These are phyloP conservation scores for Mesocentrotus franciscanus DNA, from an alignment of 53 echinoderm and acorn worm genomes.

Conservation along the genomic window DNA sequence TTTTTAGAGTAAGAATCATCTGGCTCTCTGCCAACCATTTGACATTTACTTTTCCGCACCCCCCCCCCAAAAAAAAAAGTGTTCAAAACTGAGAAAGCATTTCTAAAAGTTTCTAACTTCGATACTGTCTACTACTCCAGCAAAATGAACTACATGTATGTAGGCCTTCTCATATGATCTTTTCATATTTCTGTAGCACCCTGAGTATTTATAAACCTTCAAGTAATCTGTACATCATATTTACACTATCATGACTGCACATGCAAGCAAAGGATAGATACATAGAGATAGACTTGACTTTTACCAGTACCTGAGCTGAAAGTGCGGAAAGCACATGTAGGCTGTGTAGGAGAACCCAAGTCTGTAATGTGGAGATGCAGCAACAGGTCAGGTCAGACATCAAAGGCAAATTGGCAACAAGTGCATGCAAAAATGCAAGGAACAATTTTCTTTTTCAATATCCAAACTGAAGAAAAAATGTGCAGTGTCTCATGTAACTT, in stretches of 20 bases:
- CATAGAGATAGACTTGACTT: neutral
- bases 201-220: neutral
- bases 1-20: no score
- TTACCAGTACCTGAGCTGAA: constrained; percentile 63
- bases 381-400: constrained; percentile 1
- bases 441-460: neutral
- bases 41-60: no score
- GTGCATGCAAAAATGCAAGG: neutral
- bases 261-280: constrained; percentile 22
- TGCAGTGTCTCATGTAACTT: neutral
- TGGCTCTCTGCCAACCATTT: no score
- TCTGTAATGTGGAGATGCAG: constrained; percentile 47
- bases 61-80: no score
- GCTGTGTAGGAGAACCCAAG: constrained; percentile 61
- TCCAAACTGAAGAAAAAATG: neutral
- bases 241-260: constrained; percentile 14
- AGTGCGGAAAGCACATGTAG: constrained; percentile 31
- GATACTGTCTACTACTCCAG: no score
- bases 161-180: no score
- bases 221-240: neutral
- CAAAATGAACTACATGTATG: no score
- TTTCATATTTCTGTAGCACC: constrained; percentile 13
- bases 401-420: constrained; percentile 42
- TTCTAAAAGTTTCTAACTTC: no score
- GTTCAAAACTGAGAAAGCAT: no score